A percentile compares a stretch with the other conserved stretches of the same genome.
Conservation (phyloP, 2,888 invertebrate genomes). For the Stenichneumon culpator region DNA sequence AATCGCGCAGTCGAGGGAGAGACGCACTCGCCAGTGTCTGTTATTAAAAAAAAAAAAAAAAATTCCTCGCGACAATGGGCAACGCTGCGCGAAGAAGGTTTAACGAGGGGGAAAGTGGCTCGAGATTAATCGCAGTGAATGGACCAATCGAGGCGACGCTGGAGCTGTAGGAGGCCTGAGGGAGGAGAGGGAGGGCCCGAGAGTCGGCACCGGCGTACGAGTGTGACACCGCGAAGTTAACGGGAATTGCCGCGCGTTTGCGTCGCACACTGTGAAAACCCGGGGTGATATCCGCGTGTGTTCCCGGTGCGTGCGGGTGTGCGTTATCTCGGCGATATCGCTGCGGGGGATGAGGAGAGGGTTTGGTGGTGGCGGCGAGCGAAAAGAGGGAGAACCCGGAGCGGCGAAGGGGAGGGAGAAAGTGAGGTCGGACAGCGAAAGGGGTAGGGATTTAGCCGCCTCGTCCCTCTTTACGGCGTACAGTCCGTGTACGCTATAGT, state of each 20-base stretch:
- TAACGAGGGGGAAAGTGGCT: conserved; percentile 64
- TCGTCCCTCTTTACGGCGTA: conserved; percentile 22
- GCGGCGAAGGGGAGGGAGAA: conserved; percentile 70
- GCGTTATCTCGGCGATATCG: conserved; percentile 41
- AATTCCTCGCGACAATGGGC: conserved; percentile 26
- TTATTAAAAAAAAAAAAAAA: not conserved
- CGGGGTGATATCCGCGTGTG: not conserved
- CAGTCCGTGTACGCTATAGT: conserved; percentile 28
- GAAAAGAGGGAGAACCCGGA: conserved; percentile 43
- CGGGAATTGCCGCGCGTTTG: conserved; percentile 66
- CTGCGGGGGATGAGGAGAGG: conserved; percentile 42
- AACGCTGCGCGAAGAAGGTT: conserved; percentile 3
- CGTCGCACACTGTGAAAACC: conserved; percentile 41
- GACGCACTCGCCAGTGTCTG: not conserved
- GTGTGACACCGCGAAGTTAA: conserved; percentile 60
- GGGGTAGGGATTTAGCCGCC: conserved; percentile 67
- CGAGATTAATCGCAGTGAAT: conserved; percentile 64
- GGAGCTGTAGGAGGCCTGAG: conserved; percentile 58
- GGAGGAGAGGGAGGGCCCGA: not conserved
- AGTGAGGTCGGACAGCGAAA: conserved; percentile 56
- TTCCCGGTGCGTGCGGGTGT: conserved; percentile 10
- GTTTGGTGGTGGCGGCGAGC: conserved; percentile 53
- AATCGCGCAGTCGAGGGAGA: conserved; percentile 5
- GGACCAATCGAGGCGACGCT: conserved; percentile 61
- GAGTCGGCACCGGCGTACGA: conserved; percentile 20